A percentile compares a stretch with the other conserved stretches of the same genome.
These are phyloP conservation scores for Meteorus cinctellus DNA, from an alignment of 2,888 invertebrate genomes.

Conservation along the genomic window DNA sequence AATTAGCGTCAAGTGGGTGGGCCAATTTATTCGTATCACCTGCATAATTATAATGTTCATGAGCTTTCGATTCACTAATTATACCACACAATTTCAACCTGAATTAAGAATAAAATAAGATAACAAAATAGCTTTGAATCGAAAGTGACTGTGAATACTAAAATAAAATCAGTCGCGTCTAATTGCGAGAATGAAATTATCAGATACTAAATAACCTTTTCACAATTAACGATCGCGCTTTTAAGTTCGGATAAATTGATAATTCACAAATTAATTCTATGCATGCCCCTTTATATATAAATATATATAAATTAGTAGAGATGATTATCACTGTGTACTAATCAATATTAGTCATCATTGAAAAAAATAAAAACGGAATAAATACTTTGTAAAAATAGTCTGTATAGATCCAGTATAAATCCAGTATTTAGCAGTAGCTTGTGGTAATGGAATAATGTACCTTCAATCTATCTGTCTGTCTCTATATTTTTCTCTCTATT, in stretches of 20 bases:
- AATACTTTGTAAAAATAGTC: not conserved
- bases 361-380: not conserved
- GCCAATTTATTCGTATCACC: not conserved
- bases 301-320: not conserved
- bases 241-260: not conserved
- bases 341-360: not conserved
- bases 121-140: not conserved
- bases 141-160: too few relatives aligned
- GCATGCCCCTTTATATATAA: not conserved
- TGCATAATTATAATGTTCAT: not conserved
- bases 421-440: conserved; percentile 22
- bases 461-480: not conserved
- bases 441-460: conserved; percentile 23
- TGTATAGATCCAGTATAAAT: not conserved
- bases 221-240: not conserved
- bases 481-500: not conserved
- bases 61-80: not conserved
- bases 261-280: not conserved
- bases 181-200: too few relatives aligned
- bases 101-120: not conserved
- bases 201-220: not conserved
- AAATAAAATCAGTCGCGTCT: too few relatives aligned
- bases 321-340: not conserved
- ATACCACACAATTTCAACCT: not conserved
- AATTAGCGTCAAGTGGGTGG: not conserved